Evolutionary conservation across 2,113 vertebrate species (phyloP).

Genomic region (Saimiri boliviensis): DNA sequence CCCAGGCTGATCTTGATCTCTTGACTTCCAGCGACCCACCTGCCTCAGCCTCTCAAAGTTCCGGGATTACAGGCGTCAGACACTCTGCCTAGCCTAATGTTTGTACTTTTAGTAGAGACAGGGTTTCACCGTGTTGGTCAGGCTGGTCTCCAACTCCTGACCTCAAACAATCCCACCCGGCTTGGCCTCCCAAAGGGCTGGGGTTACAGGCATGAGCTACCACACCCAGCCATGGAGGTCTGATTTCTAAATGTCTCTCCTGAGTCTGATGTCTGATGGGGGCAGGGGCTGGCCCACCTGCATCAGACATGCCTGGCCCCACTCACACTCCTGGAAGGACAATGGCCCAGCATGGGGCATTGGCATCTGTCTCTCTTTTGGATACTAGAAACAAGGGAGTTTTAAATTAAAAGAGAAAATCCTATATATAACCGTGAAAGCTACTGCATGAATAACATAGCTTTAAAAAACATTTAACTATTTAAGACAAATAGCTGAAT

Average conservation of each 20-base stretch:
- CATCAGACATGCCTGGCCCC: neutral
- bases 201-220: too few species aligned
- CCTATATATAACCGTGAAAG: neutral
- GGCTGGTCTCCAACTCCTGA: too few species aligned
- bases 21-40: too few species aligned
- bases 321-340: neutral
- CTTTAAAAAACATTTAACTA: neutral
- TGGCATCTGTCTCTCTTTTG: neutral
- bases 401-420: neutral
- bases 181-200: too few species aligned
- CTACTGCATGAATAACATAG: neutral
- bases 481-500: too few species aligned
- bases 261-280: neutral
- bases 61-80: too few species aligned
- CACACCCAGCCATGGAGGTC: neutral
- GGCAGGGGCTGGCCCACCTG: neutral
- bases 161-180: too few species aligned
- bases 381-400: neutral
- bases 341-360: accelerated
- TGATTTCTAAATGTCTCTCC: neutral
- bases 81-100: too few species aligned
- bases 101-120: too few species aligned
- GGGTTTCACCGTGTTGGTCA: too few species aligned
- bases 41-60: too few species aligned
- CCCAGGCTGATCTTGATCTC: too few species aligned